Conservation (phyloP, 2,888 invertebrate genomes). For the Amorpha juglandis region DNA sequence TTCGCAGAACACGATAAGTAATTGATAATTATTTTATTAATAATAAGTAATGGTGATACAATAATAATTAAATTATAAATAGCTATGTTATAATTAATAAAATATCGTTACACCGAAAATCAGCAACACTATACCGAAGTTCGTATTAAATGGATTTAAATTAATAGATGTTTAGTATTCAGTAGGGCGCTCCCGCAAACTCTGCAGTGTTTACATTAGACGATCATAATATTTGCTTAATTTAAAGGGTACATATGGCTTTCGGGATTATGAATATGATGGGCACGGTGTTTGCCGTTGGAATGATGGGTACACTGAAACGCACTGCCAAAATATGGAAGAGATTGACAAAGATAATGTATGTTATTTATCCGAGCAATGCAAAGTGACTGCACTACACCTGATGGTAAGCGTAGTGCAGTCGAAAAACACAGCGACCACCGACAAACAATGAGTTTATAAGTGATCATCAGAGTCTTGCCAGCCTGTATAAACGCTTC, state of each 20-base stretch:
- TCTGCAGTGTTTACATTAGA: constrained; percentile 37
- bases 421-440: too few relatives aligned
- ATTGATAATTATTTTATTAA: too few relatives aligned
- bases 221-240: constrained; percentile 43
- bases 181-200: constrained; percentile 23
- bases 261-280: constrained; percentile 32
- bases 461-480: too few relatives aligned
- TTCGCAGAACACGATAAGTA: too few relatives aligned
- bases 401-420: too few relatives aligned
- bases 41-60: too few relatives aligned
- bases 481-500: too few relatives aligned
- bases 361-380: too few relatives aligned
- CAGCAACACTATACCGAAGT: not conserved
- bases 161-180: constrained; percentile 18
- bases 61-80: too few relatives aligned
- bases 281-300: not conserved
- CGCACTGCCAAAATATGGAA: not conserved
- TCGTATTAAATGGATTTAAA: constrained; percentile 18
- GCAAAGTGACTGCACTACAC: too few relatives aligned
- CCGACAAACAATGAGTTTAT: too few relatives aligned
- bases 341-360: not conserved
- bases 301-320: not conserved
- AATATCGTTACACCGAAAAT: not conserved
- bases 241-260: constrained; percentile 32
- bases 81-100: too few relatives aligned